Base-by-base conservation (phyloP, 2,113 vertebrate species). In the Rhynchomys soricoides region DNA sequence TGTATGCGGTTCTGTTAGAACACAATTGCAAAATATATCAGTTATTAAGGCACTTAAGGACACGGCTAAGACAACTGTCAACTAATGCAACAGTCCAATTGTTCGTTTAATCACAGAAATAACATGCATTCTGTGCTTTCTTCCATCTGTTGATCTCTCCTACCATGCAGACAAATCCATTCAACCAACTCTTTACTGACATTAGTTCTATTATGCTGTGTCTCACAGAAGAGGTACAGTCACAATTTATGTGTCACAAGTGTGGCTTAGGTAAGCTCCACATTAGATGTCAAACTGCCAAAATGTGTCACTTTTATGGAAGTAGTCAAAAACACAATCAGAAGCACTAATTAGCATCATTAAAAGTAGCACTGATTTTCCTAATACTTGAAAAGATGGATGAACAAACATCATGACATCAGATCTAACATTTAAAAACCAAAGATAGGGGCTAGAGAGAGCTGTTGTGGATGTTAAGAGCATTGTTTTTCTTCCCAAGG, bases 321-420 rank as follows among this genome's bases (percentile, higher is more conserved):
- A 92, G 88, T 7, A 64, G n/a, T 59, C 34, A 89, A 91, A 71
- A 88, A 95, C n/a, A 62, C 57, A 81, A 94, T 77, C 48, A 89
- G 24, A 92, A 93, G 91, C 37, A 57, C 10, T 50, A 82, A 77
- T 48, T 90, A 75, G 19, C 75, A 95, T 87, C 75, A 94, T 40
- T n/a, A 93, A 95, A 45, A n/a, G 37, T 24, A 90, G 62, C 70
- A 94, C 0, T 91, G 90, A 97, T 45, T 89, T 83, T 85, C 92
- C 79, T 91, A 13, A 64, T 74, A 93, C 50, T 52, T 88, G 37
- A 79, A 90, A 87, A 10, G 59, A 62, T 0, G 16, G 66, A 48
- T 77, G 66, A 91, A 70, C 1, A 81, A 91, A 70, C 1, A 81
- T 24, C 52, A 62, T 79, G 55, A 90, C 45, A 91, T 95, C 50